Percentiles rank a stretch among this genome's conserved stretches.
These are phyloP conservation scores for Bombus fervidus DNA, from an alignment of 1,140 invertebrate genomes.

Conservation along the genomic window DNA sequence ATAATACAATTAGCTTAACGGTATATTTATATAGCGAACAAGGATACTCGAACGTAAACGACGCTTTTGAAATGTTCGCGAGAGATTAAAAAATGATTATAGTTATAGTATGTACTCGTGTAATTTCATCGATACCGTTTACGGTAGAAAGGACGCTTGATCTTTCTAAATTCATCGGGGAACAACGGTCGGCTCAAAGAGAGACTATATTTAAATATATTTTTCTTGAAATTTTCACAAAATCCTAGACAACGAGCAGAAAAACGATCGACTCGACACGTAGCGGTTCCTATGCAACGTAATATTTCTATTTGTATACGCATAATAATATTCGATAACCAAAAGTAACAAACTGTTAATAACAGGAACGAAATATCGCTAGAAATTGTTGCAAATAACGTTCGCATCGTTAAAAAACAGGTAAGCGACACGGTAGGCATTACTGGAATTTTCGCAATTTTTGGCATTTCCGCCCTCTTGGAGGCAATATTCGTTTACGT, in stretches of 20 bases:
- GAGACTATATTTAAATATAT: fast-evolving
- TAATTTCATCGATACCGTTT: neutral
- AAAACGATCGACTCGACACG: neutral
- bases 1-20: too few species aligned
- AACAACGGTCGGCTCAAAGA: too few species aligned
- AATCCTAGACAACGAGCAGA: too few species aligned
- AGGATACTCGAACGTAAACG: too few species aligned
- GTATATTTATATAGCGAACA: too few species aligned
- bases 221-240: too few species aligned
- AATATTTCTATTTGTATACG: too few species aligned
- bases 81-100: too few species aligned
- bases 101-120: too few species aligned
- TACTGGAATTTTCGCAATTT: constrained; percentile 86
- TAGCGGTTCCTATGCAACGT: too few species aligned
- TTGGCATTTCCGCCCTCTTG: constrained; percentile 86
- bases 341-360: too few species aligned
- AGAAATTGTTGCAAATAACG: neutral
- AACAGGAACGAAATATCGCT: neutral
- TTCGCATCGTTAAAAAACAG: constrained; percentile 53
- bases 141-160: neutral
- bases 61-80: neutral
- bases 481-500: constrained; percentile 87
- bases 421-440: constrained; percentile 84
- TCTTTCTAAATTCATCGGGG: neutral
- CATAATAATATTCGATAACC: too few species aligned